Percentiles rank a stretch among this genome's conserved stretches.
Conservation (phyloP, 2,888 invertebrate genomes). For the Andrena camellia region DNA sequence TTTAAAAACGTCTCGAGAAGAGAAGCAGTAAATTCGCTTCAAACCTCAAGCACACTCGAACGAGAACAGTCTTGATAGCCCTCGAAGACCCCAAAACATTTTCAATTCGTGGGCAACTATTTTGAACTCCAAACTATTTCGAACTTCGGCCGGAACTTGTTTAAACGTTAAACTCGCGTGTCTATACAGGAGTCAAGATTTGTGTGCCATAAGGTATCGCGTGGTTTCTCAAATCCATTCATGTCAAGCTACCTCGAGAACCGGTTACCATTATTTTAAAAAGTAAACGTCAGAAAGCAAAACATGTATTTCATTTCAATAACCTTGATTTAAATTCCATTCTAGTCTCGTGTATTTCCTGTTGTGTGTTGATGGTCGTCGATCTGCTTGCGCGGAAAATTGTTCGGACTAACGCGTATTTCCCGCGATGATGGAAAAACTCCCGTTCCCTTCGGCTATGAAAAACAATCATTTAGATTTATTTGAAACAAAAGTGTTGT, state of each 20-base stretch:
- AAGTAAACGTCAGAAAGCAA: background rate
- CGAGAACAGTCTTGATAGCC: conserved; percentile 3
- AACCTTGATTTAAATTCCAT: background rate
- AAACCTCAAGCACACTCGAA: conserved; percentile 1
- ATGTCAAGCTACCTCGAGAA: background rate
- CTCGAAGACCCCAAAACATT: background rate
- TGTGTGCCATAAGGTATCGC: too few species aligned
- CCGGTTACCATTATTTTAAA: background rate
- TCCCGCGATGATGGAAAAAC: conserved; percentile 6
- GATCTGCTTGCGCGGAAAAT: background rate
- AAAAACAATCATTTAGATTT: conserved; percentile 53
- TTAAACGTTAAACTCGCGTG: conserved; percentile 14
- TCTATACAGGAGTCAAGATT: background rate
- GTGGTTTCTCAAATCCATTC: too few species aligned
- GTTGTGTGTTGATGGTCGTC: background rate
- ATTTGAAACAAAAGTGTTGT: conserved; percentile 52
- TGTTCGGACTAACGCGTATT: conserved; percentile 19
- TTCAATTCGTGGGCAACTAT: conserved; percentile 15
- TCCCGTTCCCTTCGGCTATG: conserved; percentile 2
- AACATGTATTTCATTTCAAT: too few species aligned
- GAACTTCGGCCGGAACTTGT: background rate
- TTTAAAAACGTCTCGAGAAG: background rate
- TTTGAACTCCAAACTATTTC: conserved; percentile 1
- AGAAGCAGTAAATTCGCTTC: background rate
- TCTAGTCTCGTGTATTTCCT: background rate